These are phyloP conservation scores for Pherbina coryleti DNA, from an alignment of 2,888 invertebrate species.

Conservation along the genomic window DNA sequence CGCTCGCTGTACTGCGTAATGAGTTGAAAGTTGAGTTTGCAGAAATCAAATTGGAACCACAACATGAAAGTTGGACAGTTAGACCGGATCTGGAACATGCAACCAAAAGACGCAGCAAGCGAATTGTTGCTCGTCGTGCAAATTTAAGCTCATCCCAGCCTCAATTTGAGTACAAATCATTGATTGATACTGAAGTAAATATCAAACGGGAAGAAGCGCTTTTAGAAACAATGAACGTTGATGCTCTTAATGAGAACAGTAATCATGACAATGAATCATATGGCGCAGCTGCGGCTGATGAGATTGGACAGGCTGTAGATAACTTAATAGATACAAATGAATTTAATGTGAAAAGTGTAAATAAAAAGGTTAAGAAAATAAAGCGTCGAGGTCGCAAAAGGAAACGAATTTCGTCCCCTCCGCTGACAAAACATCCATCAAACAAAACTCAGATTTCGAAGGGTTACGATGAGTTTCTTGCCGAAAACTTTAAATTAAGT, in stretches of 20 bases:
- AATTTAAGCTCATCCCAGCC: neutral
- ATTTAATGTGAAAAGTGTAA: neutral
- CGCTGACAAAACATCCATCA: slow-evolving; percentile 41
- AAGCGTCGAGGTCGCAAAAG: neutral
- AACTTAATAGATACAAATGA: neutral
- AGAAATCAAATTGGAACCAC: neutral
- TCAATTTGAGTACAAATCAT: neutral
- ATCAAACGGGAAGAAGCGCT: neutral
- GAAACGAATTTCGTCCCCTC: neutral
- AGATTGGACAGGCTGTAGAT: neutral
- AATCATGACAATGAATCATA: neutral
- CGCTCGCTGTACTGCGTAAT: neutral
- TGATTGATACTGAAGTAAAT: neutral
- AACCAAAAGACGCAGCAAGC: neutral
- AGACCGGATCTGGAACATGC: neutral
- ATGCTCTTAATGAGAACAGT: neutral
- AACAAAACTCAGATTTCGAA: neutral
- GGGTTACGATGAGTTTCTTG: slow-evolving; percentile 29
- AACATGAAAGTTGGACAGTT: neutral
- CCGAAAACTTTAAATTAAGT: slow-evolving; percentile 62
- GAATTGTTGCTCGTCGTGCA: neutral
- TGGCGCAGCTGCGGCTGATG: neutral
- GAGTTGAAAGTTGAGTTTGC: neutral
- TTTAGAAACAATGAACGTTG: neutral
- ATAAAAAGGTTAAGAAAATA: neutral